These are phyloP conservation scores for Agriopis aurantiaria DNA, from an alignment of 2,888 invertebrate genomes.

Conservation along the genomic window DNA sequence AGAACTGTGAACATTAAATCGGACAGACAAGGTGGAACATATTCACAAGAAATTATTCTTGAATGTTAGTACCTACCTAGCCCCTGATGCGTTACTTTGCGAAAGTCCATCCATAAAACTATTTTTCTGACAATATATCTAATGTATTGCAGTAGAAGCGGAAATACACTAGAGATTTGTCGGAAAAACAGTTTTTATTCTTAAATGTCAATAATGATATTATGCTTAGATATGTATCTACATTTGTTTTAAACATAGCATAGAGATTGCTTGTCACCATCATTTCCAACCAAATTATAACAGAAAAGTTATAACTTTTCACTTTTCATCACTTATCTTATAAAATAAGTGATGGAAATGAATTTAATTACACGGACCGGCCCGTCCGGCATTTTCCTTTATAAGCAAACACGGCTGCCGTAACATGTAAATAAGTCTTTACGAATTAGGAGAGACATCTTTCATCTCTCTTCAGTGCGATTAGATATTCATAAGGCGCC, in stretches of 20 bases:
- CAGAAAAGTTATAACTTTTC: conserved; percentile 14
- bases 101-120: too few relatives aligned
- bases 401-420: conserved; percentile 55
- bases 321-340: too few relatives aligned
- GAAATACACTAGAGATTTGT: too few relatives aligned
- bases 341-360: conserved; percentile 35
- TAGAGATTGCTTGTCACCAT: background rate
- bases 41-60: too few relatives aligned
- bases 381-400: conserved; percentile 43
- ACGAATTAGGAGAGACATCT: conserved; percentile 75
- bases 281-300: conserved; percentile 14
- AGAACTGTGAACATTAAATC: too few relatives aligned
- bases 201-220: too few relatives aligned
- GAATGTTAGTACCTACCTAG: too few relatives aligned
- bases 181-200: too few relatives aligned
- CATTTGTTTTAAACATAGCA: background rate
- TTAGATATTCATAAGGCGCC: conserved; percentile 79
- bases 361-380: conserved; percentile 38
- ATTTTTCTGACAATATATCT: too few relatives aligned
- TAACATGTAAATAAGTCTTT: conserved; percentile 73
- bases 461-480: conserved; percentile 73
- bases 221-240: background rate
- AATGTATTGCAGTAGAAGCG: too few relatives aligned
- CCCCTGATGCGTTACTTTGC: too few relatives aligned
- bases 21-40: too few relatives aligned